These are phyloP conservation scores for Megastigmus dorsalis DNA, from an alignment of 2,888 invertebrate species.

Conservation along the genomic window DNA sequence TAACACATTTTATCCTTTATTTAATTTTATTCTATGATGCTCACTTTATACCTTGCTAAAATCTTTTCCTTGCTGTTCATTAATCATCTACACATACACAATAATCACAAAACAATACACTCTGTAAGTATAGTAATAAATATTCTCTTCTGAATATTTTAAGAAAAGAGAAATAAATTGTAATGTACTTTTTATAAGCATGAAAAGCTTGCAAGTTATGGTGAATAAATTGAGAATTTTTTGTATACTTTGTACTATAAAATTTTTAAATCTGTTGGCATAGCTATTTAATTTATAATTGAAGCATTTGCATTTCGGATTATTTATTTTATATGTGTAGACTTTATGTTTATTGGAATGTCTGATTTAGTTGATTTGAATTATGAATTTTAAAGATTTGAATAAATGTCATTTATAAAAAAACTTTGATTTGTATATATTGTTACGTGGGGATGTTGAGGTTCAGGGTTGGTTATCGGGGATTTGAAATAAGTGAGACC, in stretches of 20 bases:
- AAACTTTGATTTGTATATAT: neutral
- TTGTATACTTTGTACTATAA: neutral
- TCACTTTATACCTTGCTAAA: conserved; percentile 34
- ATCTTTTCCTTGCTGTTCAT: conserved; percentile 54
- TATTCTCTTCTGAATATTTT: conserved; percentile 27
- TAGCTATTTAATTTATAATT: conserved; percentile 9
- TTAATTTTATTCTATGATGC: conserved; percentile 46
- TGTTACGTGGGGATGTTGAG: too few species aligned
- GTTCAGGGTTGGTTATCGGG: too few species aligned
- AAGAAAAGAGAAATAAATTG: conserved; percentile 12
- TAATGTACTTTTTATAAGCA: conserved; percentile 38
- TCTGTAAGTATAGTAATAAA: conserved; percentile 56
- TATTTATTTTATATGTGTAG: neutral
- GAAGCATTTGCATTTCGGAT: neutral
- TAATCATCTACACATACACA: conserved; percentile 56
- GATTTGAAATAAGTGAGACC: too few species aligned
- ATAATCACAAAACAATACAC: conserved; percentile 55
- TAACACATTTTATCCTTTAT: conserved; percentile 36
- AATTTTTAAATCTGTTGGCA: neutral
- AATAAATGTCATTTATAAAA: neutral
- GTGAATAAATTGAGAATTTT: conserved; percentile 16
- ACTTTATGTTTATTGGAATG: conserved; percentile 19
- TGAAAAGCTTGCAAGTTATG: conserved; percentile 43
- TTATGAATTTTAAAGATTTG: neutral
- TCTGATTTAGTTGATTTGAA: conserved; percentile 5